Percentiles rank a stretch among this genome's conserved stretches.
Evolutionary conservation across 2,888 invertebrate genomes (phyloP).

Genomic region (Brachylomia viminalis): DNA sequence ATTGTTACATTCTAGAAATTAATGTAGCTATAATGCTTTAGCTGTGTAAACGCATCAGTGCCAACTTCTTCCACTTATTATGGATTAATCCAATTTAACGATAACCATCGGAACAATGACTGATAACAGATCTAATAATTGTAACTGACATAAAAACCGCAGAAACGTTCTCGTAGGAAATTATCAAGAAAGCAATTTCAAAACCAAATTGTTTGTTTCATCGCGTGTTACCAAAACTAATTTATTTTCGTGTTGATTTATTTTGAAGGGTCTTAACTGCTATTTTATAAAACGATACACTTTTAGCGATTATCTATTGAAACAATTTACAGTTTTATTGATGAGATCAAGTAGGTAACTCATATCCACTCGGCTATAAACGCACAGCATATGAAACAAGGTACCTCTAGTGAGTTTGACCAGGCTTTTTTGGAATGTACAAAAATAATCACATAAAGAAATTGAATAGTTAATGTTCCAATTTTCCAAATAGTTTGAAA

Average conservation of each 20-base stretch:
- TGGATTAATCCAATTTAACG: conserved; percentile 70
- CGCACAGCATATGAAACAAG: conserved; percentile 19
- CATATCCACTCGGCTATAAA: neutral
- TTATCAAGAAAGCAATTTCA: conserved; percentile 83
- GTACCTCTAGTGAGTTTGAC: conserved; percentile 5
- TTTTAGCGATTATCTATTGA: conserved; percentile 3
- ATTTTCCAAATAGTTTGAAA: conserved; percentile 59
- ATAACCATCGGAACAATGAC: conserved; percentile 76
- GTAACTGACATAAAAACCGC: conserved; percentile 81
- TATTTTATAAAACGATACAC: conserved; percentile 9
- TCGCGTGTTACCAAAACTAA: conserved; percentile 88
- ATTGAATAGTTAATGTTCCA: conserved; percentile 59
- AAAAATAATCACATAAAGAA: conserved; percentile 29
- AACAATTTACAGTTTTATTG: neutral
- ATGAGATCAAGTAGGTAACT: neutral
- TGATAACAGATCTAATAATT: conserved; percentile 79
- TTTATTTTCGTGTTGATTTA: conserved; percentile 80
- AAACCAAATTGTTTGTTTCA: conserved; percentile 81
- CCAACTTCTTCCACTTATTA: conserved; percentile 54
- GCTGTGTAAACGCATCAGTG: conserved; percentile 5
- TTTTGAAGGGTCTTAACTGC: conserved; percentile 72
- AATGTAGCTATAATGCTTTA: neutral
- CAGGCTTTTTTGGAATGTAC: neutral
- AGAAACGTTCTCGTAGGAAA: conserved; percentile 78
- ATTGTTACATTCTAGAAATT: conserved; percentile 8